phyloP scores from a whole-genome alignment of 2,888 invertebrate genomes.

The Eristalis arbustorum region DNA sequence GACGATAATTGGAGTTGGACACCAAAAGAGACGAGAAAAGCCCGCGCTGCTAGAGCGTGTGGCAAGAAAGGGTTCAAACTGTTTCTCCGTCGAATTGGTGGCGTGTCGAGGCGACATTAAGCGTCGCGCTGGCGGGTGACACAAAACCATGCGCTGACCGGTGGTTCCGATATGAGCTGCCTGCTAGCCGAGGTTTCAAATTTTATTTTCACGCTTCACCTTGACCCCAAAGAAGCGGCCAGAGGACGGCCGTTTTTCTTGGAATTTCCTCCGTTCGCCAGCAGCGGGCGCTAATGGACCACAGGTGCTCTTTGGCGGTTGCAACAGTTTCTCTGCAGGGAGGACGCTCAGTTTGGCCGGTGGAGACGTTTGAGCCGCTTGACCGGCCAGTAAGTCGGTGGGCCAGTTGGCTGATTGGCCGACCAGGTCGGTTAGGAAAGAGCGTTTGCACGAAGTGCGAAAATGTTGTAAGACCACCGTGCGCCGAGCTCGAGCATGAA shows the following conservation, averaged over 20 bases:
- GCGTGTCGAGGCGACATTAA: conserved; percentile 36
- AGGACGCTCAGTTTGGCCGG: neutral
- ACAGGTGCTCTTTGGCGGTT: conserved; percentile 34
- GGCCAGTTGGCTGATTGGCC: neutral
- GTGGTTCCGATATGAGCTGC: neutral
- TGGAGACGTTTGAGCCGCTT: conserved; percentile 32
- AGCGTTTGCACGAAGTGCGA: conserved; percentile 52
- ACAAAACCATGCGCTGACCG: conserved; percentile 6
- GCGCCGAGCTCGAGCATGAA: conserved; percentile 6
- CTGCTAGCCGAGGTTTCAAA: neutral
- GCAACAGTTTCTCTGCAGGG: conserved; percentile 44
- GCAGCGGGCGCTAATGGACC: conserved; percentile 5
- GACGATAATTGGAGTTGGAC: conserved; percentile 18
- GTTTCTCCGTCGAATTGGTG: neutral
- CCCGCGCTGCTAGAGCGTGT: conserved; percentile 31
- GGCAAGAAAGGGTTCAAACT: conserved; percentile 52
- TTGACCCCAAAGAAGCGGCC: conserved; percentile 56
- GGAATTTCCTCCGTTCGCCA: neutral
- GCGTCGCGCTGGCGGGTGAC: neutral
- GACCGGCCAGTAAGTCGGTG: conserved; percentile 5
- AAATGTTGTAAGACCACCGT: conserved; percentile 45
- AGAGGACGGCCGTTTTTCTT: conserved; percentile 3
- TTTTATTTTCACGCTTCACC: conserved; percentile 37
- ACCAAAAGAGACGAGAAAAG: conserved; percentile 3
- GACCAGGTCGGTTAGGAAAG: conserved; percentile 25